Evolutionary conservation across 2,113 vertebrate species (phyloP), one percentile per base, ranked within the genome.

Genomic region (Oceanodroma tethys): DNA sequence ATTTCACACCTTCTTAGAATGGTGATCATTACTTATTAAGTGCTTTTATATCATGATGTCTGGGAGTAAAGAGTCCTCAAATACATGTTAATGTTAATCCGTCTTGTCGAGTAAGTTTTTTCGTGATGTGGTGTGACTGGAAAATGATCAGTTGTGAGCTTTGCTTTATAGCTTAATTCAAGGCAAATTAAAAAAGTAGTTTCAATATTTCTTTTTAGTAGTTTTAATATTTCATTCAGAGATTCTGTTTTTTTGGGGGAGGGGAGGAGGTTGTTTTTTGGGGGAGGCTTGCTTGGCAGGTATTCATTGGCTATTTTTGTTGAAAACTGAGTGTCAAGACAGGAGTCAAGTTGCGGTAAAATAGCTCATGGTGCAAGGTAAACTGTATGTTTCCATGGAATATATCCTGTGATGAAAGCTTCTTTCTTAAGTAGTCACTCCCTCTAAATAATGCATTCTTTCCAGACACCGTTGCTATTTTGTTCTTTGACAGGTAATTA

Each of bases 381-480:
- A 97, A 81, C 90, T 71, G 47, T 93, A 74, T 74, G 13, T 95
- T 97, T 98, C 88, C 78, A 84, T 25, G 65, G 81, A 95, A 81
- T 73, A 87, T 89, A 93, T 97, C 76, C 79, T 96, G 50, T 83
- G 92, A 81, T 93, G 83, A 97, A 95, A 96, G 63, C 81, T 84
- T 83, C 86, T 95, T 86, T 95, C 95, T 93, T 93, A 96, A 81
- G n/a, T 38, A 96, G 43, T 96, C 59, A 63, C 32, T 97, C 53
- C 74, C 63, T 86, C 66, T 52, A 96, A 94, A 95, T 97, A 97
- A 96, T 45, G 18, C 66, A 86, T 96, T 97, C 72, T 97, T 98
- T 93, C 83, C 71, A 95, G 60, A 88, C 60, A 97, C 79, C 48
- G 27, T 95, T 82, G 83, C 62, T 66, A 76, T 76, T 88, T 97